Base-by-base conservation (phyloP, 2,888 invertebrate species). In the Noctua janthina region DNA sequence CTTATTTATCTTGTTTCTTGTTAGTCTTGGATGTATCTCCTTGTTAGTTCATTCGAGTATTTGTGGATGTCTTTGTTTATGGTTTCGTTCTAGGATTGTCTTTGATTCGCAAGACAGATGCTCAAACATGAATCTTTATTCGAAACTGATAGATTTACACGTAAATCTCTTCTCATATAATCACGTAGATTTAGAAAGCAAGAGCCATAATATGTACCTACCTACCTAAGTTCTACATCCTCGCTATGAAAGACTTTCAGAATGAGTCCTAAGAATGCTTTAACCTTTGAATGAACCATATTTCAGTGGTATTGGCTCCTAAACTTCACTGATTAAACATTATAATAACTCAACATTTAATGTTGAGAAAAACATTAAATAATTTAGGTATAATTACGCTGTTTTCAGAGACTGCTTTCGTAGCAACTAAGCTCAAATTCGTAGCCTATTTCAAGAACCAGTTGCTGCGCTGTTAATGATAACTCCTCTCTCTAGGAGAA, bases 21-120 rank as follows among this genome's bases (percentile, higher is more conserved):
- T 83, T 70, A 51, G 54, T 79, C 46, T 72, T 84, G 54, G 29
- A 79, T 39, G 62, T 29, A 10, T n/a, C 2, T 72, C 66, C 43
- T 51, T 81, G 69, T 64, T 69, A 29, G 59, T 70, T 54, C 23
- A 46, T 56, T 29, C 15, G 51, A 71, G 62, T 74, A 17, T 86
- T 78, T 71, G 62, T 69, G 64, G 59, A 73, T 35, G 29, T 39
- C 13, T 79, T 70, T 64, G 74, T 74, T 87, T 64, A 54, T 64
- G 66, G 67, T 86, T 78, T 75, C 64, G 4, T 68, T 74, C 64
- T 67, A 43, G 69, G 59, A 43, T 71, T 62, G 62, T 49, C 39
- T 69, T 74, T 56, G 77, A 46, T 78, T 86, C 67, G 43, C 43
- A 43, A 67, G 35, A 10, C 43, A 54, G 35, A 17, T 62, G 3